Base-by-base conservation (phyloP, 2,113 vertebrate genomes). In the Anarhynchus alexandrinus region DNA sequence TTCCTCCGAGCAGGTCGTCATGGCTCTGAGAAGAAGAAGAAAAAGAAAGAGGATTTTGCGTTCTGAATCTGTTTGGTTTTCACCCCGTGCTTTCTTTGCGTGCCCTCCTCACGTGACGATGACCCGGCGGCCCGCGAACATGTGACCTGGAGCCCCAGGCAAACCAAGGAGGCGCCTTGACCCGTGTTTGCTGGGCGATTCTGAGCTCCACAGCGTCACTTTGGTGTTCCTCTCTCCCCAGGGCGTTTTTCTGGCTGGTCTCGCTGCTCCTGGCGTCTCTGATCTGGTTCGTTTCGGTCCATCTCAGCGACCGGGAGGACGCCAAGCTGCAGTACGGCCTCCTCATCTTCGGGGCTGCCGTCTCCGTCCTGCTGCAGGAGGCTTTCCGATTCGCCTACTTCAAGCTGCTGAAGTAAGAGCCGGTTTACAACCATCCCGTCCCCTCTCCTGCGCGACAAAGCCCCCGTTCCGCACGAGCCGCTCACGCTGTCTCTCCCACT, bases 161-260 rank as follows among this genome's bases (percentile, higher is more conserved):
- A 10, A 45, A 23, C 26, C 26, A 6, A 16, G 29, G 26, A 10
- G 36, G 25, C 15, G 8, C 32, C 29, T n/a, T 8, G 12, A 23
- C 27, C 2, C 5, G 1, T 4, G 23, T 30, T 40, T 11, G 32
- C 51, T 30, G 43, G 3, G 3, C 2, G 25, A 12, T 23, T 13
- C 20, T 5, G 17, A 25, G 47, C 55, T 40, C 71, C 1, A 1
- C 11, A 3, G 73, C 9, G 1, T 4, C 38, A 54, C 10, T 13
- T 18, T 9, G 19, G 52, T 5, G 52, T 23, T 26, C 45, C 38
- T 58, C 87, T 52, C 66, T 55, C 10, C 20, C 1, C 91, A 98
- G 98, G 80, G 98, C 98, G 0, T 98, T 98, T 43, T 98, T 98
- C 86, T 98, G 98, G 98, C 94, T 98, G 96, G 97, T 98, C 12